Evolutionary conservation across 2,797 vertebrate genomes (phyloP), one percentile per base, ranked within the genome.

Genomic region (Bufotes viridis): DNA sequence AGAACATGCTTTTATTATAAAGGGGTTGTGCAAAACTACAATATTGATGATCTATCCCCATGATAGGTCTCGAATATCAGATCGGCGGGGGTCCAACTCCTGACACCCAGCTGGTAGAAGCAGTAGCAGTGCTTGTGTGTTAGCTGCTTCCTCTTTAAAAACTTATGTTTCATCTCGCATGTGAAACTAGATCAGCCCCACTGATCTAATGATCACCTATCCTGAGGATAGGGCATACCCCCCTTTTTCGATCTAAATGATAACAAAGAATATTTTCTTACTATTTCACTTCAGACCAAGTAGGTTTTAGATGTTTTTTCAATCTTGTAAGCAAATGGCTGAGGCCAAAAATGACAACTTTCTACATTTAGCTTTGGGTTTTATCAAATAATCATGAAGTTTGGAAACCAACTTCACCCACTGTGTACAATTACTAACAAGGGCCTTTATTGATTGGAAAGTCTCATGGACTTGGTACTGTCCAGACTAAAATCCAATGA

Each of bases 361-460:
- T 75, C 84, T 65, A 55, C 53, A 20, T 79, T 70, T 69, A 86
- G 18, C 34, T 76, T 65, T 8, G 22, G 61, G n/a, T 76, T 81
- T 65, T 55, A 74, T 81, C 29, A 74, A 29, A 26, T 58, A 51
- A 55, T 82, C 34, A 42, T 82, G 4, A 74, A 42, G 42, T 75
- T 74, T 87, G 20, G 18, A 78, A 82, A 78, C 26, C 53, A 58
- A 76, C 22, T 60, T 24, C 4, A 61, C 34, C 29, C 57, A 49
- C 69, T 87, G 57, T 34, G 42, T 87, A 14, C 55, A 51, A 51
- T 53, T 69, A n/a, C 29, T 88, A 65, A 88, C 29, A 53, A 82
- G 20, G 65, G 72, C 51, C 82, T 78, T 81, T 82, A 29, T n/a
- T 61, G 78, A 87, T 81, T 72, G 61, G 63, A 78, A 84, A 13